Evolutionary conservation across 2,797 vertebrate species (phyloP), one percentile per base, ranked within the genome.

Genomic region (Propithecus deckenii): DNA sequence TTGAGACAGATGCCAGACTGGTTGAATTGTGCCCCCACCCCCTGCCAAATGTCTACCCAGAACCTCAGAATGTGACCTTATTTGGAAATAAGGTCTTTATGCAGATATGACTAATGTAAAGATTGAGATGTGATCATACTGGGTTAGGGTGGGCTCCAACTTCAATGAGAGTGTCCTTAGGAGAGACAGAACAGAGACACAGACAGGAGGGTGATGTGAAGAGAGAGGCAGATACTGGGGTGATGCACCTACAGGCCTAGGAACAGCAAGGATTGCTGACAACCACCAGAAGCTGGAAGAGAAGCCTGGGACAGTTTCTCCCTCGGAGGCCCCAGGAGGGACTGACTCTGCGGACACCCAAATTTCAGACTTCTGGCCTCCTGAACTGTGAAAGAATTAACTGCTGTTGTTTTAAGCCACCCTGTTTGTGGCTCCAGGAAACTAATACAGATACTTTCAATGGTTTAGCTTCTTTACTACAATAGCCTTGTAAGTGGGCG

Each of bases 51-150:
- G 15, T 48, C 50, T 38, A 1, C 18, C 6, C 5, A 6, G 18
- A 48, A 23, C 7, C 79, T 88, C 4, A 11, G 76, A 61, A 20
- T 61, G 11, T 30, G 38, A 35, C n/a, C 38, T 43, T 55, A 35
- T 74, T 63, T 91, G 76, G 41, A 84, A 69, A 32, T 12, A 74
- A 80, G 28, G 5, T 89, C 20, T 95, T 72, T 89, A 22, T 7
- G 15, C 1, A 23, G 63, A 28, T 57, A 7, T 43, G 15, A 43
- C 20, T n/a, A 22, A 75, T 5, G 9, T 30, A 41, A 84, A 35
- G 15, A 11, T 88, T 3, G 2, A 55, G 48, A 61, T 38, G 48
- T 79, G 23, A 4, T 65, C n/a, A 8, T 48, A 9, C 22, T 25
- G 9, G 22, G 20, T 28, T 20, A 63, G 13, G 10, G 4, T 63